These are phyloP conservation scores for Hafferia zeledoni DNA, from an alignment of 2,797 vertebrate species.

Conservation along the genomic window DNA sequence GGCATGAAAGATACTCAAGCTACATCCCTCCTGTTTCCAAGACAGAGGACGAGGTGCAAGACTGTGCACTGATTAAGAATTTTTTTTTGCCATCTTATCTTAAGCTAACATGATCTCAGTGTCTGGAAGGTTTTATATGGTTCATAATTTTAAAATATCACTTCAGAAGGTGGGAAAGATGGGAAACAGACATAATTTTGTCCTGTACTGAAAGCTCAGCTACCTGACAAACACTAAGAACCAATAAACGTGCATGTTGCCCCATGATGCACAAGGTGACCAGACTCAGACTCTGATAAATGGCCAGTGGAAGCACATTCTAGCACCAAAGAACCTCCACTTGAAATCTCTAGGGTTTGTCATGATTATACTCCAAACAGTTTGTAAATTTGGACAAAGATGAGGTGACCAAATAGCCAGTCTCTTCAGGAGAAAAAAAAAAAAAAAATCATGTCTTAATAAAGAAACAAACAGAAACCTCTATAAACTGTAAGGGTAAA, in stretches of 20 bases:
- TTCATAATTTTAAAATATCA: not conserved
- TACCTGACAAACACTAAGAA: constrained; percentile 31
- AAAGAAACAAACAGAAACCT: not conserved
- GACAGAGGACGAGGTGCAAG: not conserved
- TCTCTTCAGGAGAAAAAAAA: not conserved
- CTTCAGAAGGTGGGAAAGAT: not conserved
- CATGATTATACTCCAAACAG: not conserved
- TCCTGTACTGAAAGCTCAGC: not conserved
- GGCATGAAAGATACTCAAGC: not conserved
- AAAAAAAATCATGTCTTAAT: not conserved
- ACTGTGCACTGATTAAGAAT: not conserved
- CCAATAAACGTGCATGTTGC: constrained; percentile 9
- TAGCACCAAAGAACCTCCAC: not conserved
- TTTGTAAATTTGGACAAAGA: not conserved
- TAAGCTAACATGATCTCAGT: constrained; percentile 4
- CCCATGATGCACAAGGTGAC: constrained; percentile 21
- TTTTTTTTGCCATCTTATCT: not conserved
- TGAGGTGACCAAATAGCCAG: not conserved
- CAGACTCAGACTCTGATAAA: not conserved
- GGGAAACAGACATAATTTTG: constrained; percentile 10
- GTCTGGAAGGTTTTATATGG: not conserved
- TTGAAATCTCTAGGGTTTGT: not conserved
- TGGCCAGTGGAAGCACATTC: not conserved
- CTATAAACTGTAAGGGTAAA: not conserved
- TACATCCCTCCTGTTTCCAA: not conserved